Evolutionary conservation across 2,113 vertebrate genomes (phyloP), one percentile per base, ranked within the genome.

Genomic region (Tachysurus fulvidraco): DNA sequence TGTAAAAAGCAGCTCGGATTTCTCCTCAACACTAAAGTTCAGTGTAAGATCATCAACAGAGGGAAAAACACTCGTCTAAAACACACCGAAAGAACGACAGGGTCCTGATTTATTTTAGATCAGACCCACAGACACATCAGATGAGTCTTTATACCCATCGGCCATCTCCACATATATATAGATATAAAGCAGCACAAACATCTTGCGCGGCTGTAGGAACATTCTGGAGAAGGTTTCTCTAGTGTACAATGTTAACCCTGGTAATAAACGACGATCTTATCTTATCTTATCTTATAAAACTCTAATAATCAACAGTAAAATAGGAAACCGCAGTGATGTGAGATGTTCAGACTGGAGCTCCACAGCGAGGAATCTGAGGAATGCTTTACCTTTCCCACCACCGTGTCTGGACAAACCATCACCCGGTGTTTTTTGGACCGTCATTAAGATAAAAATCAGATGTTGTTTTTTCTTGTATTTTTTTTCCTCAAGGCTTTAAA

Each of bases 371-470:
- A 83, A 92, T 91, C 57, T 67, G 16, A 73, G 88, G 85, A 91
- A 91, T 86, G 83, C 71, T 85, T 81, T 50, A 89, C 80, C 69
- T 85, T 87, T 73, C 59, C 87, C 76, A 81, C 36, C 50, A 79
- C 57, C 79, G 28, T 44, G 30, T 89, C 81, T 83, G 36, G 69
- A 73, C 69, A 87, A 88, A 88, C n/a, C 9, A 73, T 74, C 82
- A 60, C 44, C 46, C 50, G 83, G 57, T 79, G 65, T 78, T 85
- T 84, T 52, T 52, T 59, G 65, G 36, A 60, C 57, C 76, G 21
- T 76, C 59, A 80, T 88, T 91, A 81, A 83, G 78, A 89, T 87
- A 82, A 80, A 78, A 88, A 90, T 83, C 89, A 86, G 57, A 84
- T 88, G 84, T 81, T 79, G 16, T 3, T 21, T 79, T 59, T 60